These are phyloP conservation scores for Ramazzottius varieornatus DNA, from an alignment of 2,888 invertebrate species.

Conservation along the genomic window DNA sequence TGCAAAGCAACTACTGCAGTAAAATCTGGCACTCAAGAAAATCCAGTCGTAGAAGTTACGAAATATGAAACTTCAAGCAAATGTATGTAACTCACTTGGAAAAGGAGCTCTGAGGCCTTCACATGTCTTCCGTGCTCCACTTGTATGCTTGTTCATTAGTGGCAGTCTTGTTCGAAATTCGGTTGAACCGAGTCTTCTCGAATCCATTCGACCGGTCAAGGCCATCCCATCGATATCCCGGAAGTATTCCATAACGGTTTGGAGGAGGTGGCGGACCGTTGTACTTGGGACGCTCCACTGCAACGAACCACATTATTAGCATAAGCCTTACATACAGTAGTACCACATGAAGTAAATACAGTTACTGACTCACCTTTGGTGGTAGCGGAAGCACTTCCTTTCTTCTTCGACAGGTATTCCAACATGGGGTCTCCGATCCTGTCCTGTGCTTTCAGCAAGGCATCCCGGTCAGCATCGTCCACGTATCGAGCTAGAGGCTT, in stretches of 20 bases:
- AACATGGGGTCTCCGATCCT: constrained; percentile 81
- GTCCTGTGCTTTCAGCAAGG: constrained; percentile 40
- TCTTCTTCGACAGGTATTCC: constrained; percentile 45
- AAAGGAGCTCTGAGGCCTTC: too few species aligned
- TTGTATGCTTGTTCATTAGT: constrained; percentile 60
- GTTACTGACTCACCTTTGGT: neutral
- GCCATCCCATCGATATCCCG: constrained; percentile 94
- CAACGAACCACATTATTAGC: constrained; percentile 6
- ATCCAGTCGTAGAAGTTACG: too few species aligned
- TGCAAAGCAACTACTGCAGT: too few species aligned
- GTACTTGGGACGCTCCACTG: constrained; percentile 31
- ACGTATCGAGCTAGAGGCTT: constrained; percentile 73
- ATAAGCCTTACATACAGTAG: neutral
- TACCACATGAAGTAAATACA: neutral
- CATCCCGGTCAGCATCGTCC: constrained; percentile 64
- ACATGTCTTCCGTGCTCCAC: constrained; percentile 85
- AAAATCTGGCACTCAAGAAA: too few species aligned
- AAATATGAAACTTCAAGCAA: too few species aligned
- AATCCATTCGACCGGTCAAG: constrained; percentile 89
- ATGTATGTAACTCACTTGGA: too few species aligned
- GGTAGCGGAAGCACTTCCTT: constrained; percentile 14
- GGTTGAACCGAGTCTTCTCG: constrained; percentile 62
- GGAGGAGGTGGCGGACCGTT: constrained; percentile 53
- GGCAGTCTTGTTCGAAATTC: constrained; percentile 35
- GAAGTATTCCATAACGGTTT: constrained; percentile 66